phyloP scores from a whole-genome alignment of 2,888 invertebrate genomes.

The Coenonympha glycerion region DNA sequence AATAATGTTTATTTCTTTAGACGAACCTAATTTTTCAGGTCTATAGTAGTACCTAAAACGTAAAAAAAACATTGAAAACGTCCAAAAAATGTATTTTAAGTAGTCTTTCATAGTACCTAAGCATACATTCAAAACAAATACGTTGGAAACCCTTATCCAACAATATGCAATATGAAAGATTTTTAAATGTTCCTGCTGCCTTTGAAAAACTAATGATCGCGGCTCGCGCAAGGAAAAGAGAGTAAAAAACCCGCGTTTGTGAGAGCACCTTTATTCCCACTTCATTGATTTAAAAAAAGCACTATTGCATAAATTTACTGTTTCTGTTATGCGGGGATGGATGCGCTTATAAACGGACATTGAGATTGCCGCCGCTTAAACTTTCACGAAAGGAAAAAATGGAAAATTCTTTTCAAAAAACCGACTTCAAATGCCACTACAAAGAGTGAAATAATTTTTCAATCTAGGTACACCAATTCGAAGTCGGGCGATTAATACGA shows the following conservation, averaged over 20 bases:
- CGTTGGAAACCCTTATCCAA: not conserved
- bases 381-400: constrained; percentile 33
- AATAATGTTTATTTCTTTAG: too few relatives aligned
- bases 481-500: too few relatives aligned
- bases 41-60: too few relatives aligned
- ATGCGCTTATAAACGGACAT: constrained; percentile 26
- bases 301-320: constrained; percentile 45
- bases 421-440: too few relatives aligned
- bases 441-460: too few relatives aligned
- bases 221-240: not conserved
- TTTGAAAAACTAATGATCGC: constrained; percentile 24
- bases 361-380: constrained; percentile 32
- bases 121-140: not conserved
- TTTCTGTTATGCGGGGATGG: constrained; percentile 35
- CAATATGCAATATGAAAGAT: not conserved
- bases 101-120: too few relatives aligned
- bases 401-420: too few relatives aligned
- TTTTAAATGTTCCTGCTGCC: constrained; percentile 7
- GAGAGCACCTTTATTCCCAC: constrained; percentile 39
- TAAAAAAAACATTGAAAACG: too few relatives aligned
- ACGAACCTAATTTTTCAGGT: too few relatives aligned
- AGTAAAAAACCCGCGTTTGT: constrained; percentile 20
- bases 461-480: too few relatives aligned
- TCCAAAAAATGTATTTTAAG: too few relatives aligned
- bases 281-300: constrained; percentile 47